Evolutionary conservation across 2,888 invertebrate species (phyloP), one percentile per base, ranked within the genome.

Genomic region (Argyresthia albistria): DNA sequence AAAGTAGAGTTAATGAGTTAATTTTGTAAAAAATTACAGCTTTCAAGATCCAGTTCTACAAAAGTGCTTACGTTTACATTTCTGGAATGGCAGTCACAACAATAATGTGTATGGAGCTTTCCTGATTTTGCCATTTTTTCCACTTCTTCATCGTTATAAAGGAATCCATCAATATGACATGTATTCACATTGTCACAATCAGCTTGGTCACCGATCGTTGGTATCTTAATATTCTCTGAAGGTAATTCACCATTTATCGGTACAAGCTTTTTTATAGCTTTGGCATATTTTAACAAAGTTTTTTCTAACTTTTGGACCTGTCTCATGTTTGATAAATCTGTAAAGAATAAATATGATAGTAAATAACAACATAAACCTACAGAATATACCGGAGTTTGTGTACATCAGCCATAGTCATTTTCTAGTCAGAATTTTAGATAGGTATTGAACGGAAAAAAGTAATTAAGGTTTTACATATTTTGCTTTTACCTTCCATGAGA

Each of bases 91-190:
- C 87, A 87, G 58, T 80, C 76, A 12, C 67, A 43, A 57, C 87
- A 87, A 56, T 76, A 86, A 59, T 77, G 65, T 56, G 70, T 71
- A 53, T 70, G 68, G 12, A 87, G 53, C 67, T 76, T 80, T 35
- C 76, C 79, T 36, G 67, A 60, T 58, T 76, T 70, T 1, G 75
- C 69, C 42, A 86, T 60, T 9, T 73, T 58, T 50, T 92, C 90
- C 10, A 92, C 75, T 56, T 89, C 87, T 12, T 89, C 86, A 56
- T 92, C 91, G 60, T 91, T 90, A 78, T 91, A 93, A 0, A 93
- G 80, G 65, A 93, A 93, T 45, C 90, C 91, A 76, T 93, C 93
- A 0, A 93, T 84, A 70, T 93, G 91, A 11, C 88, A 75, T 2
- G 91, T 90, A 52, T 89, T 87, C 2, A 69, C 62, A 16, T 78